These are phyloP conservation scores for Eufriesea mexicana DNA, from an alignment of 1,140 invertebrate genomes.

Conservation along the genomic window DNA sequence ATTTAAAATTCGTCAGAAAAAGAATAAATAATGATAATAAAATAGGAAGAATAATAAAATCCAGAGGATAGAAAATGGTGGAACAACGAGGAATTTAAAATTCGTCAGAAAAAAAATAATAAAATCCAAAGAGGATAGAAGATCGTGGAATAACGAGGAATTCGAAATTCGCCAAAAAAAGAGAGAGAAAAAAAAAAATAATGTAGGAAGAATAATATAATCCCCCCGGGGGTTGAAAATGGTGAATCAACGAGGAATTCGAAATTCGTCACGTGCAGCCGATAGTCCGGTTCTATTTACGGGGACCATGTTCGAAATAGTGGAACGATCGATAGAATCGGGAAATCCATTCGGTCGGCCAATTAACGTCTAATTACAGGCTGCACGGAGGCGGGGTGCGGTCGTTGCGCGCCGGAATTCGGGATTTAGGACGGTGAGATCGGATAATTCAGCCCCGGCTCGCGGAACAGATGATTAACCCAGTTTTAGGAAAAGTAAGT, in stretches of 20 bases:
- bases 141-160: no score
- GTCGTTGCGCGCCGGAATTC: slow-evolving; percentile 5
- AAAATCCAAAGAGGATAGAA: no score
- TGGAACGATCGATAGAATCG: slow-evolving; percentile 26
- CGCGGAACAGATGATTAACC: slow-evolving; percentile 47
- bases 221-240: no score
- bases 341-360: slow-evolving; percentile 38
- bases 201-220: no score
- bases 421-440: slow-evolving; percentile 26
- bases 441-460: slow-evolving; percentile 10
- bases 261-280: not conserved
- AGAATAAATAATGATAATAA: no score
- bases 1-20: not conserved
- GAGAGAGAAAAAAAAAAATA: no score
- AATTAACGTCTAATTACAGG: slow-evolving; percentile 45
- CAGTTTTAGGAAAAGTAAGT: slow-evolving; percentile 46
- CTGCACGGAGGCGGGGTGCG: not conserved
- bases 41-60: no score
- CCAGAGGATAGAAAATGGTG: no score
- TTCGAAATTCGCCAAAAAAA: not conserved
- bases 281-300: no score
- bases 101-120: not conserved
- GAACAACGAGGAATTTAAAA: not conserved
- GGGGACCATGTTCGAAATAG: slow-evolving; percentile 4
- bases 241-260: no score